Conservation (phyloP, 2,888 invertebrate genomes). For the Ormyrus thymus region DNA sequence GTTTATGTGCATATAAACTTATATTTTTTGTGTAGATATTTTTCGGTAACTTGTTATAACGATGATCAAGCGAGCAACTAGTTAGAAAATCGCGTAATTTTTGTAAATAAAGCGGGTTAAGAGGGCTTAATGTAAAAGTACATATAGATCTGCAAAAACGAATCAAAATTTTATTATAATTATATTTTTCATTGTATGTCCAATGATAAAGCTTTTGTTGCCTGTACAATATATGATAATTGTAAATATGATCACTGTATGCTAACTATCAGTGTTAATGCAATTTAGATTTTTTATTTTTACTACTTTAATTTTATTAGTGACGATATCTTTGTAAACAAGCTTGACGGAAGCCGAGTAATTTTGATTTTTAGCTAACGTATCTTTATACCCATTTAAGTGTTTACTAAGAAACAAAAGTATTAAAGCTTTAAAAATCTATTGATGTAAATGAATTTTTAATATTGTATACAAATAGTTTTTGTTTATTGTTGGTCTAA, state of each 20-base stretch:
- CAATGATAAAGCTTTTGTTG: constrained; percentile 25
- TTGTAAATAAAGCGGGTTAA: constrained; percentile 46
- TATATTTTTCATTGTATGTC: constrained; percentile 45
- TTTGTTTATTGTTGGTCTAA: constrained; percentile 33
- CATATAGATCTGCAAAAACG: constrained; percentile 46
- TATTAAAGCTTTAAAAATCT: constrained; percentile 41
- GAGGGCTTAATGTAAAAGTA: constrained; percentile 46
- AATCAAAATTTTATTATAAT: constrained; percentile 53
- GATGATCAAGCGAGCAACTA: constrained; percentile 25
- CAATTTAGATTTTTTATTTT: constrained; percentile 41
- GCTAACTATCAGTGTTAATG: constrained; percentile 31
- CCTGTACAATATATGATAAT: constrained; percentile 31
- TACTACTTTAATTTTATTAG: constrained; percentile 31
- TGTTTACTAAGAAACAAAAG: constrained; percentile 24
- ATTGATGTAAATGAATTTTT: constrained; percentile 31
- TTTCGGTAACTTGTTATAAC: constrained; percentile 70
- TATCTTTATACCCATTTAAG: constrained; percentile 7
- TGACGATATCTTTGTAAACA: constrained; percentile 16
- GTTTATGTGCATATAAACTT: constrained; percentile 59
- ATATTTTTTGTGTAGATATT: constrained; percentile 73
- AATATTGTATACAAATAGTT: constrained; percentile 27
- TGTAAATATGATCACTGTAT: constrained; percentile 35
- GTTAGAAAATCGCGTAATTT: constrained; percentile 39
- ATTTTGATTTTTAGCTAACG: constrained; percentile 24
- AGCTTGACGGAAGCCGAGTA: constrained; percentile 37